Evolutionary conservation across 2,888 invertebrate species (phyloP).

Genomic region (Adelognathus sp.): DNA sequence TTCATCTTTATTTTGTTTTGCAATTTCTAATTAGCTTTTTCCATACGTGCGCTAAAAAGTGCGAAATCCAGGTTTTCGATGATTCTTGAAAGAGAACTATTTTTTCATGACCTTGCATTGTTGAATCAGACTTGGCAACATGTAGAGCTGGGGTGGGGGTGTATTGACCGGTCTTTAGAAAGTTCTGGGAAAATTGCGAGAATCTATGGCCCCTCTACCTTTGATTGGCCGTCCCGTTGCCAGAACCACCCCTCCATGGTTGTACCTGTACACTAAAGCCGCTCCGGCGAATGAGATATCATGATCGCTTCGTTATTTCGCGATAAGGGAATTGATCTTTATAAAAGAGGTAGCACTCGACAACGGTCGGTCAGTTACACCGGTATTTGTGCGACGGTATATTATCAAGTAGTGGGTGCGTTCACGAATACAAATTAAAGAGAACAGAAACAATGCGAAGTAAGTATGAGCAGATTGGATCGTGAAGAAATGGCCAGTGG

Average conservation of each 20-base stretch:
- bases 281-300: constrained; percentile 58
- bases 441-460: constrained; percentile 47
- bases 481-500: neutral
- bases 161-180: constrained; percentile 7
- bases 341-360: constrained; percentile 61
- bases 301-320: constrained; percentile 62
- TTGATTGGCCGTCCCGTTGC: neutral
- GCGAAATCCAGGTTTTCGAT: neutral
- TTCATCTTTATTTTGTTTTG: neutral
- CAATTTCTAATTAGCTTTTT: neutral
- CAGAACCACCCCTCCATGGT: constrained; percentile 3
- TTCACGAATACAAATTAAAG: constrained; percentile 5
- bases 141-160: neutral
- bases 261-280: constrained; percentile 20
- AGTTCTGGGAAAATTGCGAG: neutral
- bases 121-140: neutral
- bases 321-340: constrained; percentile 65
- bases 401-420: neutral
- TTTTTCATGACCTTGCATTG: neutral
- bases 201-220: neutral
- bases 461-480: constrained; percentile 39
- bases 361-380: constrained; percentile 41
- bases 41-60: neutral
- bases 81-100: neutral
- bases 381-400: constrained; percentile 21